A percentile compares a stretch with the other conserved stretches of the same genome.
Evolutionary conservation across 2,113 vertebrate genomes (phyloP).

Genomic region (Mionectes macconnelli): DNA sequence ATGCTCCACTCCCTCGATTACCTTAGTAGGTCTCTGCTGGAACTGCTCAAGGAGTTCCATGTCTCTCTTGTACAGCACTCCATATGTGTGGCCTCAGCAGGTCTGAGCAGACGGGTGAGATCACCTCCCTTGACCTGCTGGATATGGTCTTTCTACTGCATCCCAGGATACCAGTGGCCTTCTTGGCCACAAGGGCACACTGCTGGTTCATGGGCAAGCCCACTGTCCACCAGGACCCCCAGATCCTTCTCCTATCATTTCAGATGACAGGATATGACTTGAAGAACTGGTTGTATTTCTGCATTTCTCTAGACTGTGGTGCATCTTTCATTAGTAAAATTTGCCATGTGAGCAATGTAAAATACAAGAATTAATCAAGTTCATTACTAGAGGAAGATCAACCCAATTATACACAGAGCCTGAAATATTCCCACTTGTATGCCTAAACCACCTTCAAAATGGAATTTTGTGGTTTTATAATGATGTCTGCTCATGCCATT

Average conservation of each 20-base stretch:
- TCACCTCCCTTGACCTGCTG: not conserved
- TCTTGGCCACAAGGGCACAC: not conserved
- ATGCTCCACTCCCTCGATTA: not conserved
- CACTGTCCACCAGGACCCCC: not conserved
- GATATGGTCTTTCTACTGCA: not conserved
- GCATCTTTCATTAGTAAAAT: not conserved
- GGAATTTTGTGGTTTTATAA: not conserved
- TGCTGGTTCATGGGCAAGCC: not conserved
- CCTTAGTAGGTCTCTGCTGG: not conserved
- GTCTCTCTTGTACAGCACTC: not conserved
- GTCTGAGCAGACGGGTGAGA: not conserved
- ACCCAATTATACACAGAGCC: not conserved
- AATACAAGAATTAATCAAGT: not conserved
- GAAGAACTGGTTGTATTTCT: not conserved
- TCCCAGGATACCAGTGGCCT: not conserved
- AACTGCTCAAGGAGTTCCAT: not conserved
- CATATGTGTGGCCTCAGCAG: not conserved
- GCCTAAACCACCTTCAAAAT: not conserved
- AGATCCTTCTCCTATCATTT: not conserved
- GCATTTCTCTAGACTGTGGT: not conserved
- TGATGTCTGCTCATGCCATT: not conserved
- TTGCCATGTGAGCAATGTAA: not conserved
- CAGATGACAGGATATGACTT: not conserved
- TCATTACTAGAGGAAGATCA: not conserved
- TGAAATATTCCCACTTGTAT: not conserved